Percentiles rank a stretch among this genome's conserved stretches.
These are phyloP conservation scores for Pseudopleuronectes americanus DNA, from an alignment of 2,797 vertebrate species.

Conservation along the genomic window DNA sequence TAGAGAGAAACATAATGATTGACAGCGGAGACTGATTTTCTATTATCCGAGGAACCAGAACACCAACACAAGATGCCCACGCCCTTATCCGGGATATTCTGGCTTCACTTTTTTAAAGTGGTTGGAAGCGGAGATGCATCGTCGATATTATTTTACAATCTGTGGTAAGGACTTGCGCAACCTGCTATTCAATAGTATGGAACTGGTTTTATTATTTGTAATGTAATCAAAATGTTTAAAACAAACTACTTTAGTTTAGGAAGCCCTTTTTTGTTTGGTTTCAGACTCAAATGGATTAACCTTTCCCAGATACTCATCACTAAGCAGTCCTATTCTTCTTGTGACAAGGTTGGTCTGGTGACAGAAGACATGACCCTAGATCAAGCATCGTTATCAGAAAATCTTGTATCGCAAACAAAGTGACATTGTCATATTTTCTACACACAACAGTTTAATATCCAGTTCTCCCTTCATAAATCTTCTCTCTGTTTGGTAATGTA, in stretches of 20 bases:
- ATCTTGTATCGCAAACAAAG: slow-evolving; percentile 41
- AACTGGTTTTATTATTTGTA: slow-evolving; percentile 9
- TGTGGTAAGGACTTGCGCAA: neutral
- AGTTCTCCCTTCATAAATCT: slow-evolving; percentile 60
- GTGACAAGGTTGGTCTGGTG: slow-evolving; percentile 31
- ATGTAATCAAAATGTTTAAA: neutral
- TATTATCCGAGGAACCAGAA: no score
- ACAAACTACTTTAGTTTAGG: slow-evolving; percentile 15
- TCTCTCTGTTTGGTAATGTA: slow-evolving; percentile 26
- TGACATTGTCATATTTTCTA: slow-evolving; percentile 23
- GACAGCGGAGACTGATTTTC: no score
- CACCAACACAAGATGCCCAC: no score
- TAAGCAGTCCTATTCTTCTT: neutral
- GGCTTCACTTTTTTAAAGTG: no score
- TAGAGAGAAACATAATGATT: no score
- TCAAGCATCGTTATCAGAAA: slow-evolving; percentile 26
- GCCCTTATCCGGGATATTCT: no score
- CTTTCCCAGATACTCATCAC: slow-evolving; percentile 14
- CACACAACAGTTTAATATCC: slow-evolving; percentile 42
- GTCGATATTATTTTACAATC: no score
- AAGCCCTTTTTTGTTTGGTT: slow-evolving; percentile 5
- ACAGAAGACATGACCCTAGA: slow-evolving; percentile 37
- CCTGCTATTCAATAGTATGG: slow-evolving; percentile 6
- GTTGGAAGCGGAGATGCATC: no score
- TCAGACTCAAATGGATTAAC: neutral